Conservation (phyloP, 2,113 vertebrate genomes). For the Phrynocephalus versicolor region DNA sequence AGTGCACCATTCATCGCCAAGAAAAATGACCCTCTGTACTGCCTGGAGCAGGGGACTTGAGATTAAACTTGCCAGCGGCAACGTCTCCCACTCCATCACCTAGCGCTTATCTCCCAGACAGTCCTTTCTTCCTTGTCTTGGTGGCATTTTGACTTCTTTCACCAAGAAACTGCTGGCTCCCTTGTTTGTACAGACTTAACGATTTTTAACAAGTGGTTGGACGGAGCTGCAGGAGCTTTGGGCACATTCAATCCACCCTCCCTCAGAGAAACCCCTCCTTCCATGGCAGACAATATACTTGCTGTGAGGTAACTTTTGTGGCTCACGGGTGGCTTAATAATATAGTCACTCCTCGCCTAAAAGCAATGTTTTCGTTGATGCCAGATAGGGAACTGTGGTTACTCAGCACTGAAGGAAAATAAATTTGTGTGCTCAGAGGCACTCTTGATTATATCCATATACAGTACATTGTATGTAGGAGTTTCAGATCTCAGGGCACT, state of each 20-base stretch:
- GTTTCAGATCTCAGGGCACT: no score
- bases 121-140: background rate
- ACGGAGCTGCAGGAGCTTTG: no score
- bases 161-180: background rate
- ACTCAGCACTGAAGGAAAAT: no score
- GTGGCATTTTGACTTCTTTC: constrained; percentile 5
- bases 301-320: no score
- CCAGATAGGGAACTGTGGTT: no score
- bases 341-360: no score
- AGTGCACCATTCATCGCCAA: constrained; percentile 23
- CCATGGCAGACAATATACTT: background rate
- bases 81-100: constrained; percentile 15
- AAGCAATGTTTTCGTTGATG: no score
- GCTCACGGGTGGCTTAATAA: no score
- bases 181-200: background rate
- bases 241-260: no score
- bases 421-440: background rate
- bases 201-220: background rate
- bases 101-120: background rate
- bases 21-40: constrained; percentile 15
- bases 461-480: no score
- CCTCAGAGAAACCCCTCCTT: background rate
- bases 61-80: constrained; percentile 10
- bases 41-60: constrained; percentile 19
- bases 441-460: background rate